Percentiles rank a stretch among this genome's conserved stretches.
phyloP scores from a whole-genome alignment of 2,113 vertebrate species.

The Trichechus manatus region DNA sequence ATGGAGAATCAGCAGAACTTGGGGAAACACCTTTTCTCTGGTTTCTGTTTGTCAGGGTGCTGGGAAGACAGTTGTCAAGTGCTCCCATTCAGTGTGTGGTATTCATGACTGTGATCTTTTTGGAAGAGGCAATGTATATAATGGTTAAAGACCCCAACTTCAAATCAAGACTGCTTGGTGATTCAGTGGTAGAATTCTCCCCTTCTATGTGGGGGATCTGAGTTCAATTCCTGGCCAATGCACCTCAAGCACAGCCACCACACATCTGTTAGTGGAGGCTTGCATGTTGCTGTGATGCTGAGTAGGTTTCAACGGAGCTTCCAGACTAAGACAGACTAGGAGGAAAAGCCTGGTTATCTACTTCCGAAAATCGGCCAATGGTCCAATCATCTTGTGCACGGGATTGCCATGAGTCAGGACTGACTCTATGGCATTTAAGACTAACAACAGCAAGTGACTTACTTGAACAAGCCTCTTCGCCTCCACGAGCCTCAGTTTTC shows the following conservation, averaged over 20 bases:
- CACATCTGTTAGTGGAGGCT: not conserved
- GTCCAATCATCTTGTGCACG: not conserved
- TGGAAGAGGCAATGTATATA: not conserved
- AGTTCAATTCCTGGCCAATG: not conserved
- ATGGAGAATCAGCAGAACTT: not conserved
- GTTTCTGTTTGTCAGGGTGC: not conserved
- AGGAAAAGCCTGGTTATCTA: not conserved
- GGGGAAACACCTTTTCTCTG: not conserved
- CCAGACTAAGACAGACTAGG: not conserved
- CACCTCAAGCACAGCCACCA: not conserved
- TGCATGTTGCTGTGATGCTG: not conserved
- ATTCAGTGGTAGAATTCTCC: not conserved
- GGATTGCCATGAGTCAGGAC: not conserved
- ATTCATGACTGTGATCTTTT: not conserved
- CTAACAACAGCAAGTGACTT: not conserved
- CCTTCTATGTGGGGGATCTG: not conserved
- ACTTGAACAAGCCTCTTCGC: not conserved
- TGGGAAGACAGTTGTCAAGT: not conserved
- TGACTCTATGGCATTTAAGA: not conserved
- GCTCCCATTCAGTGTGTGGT: not conserved
- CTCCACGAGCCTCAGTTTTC: not conserved
- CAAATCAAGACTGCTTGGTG: not conserved
- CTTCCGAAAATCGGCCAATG: not conserved
- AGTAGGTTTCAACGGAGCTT: not conserved
- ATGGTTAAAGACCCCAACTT: not conserved